phyloP scores from a whole-genome alignment of 1,140 invertebrate species.

The Hyposmocoma kahamanoa region DNA sequence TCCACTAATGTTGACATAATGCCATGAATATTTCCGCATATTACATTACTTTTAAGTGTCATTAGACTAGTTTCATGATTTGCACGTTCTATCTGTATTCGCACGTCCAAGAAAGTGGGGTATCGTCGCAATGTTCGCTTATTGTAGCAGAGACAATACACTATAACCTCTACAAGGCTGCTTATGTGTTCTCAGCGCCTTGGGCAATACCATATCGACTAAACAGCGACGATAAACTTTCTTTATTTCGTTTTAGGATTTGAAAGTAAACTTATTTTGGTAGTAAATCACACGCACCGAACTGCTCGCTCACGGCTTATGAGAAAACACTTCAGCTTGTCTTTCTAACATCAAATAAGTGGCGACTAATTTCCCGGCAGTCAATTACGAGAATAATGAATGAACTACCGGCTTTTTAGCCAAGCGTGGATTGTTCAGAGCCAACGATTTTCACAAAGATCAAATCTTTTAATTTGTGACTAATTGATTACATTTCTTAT shows the following conservation, averaged over 20 bases:
- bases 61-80: neutral
- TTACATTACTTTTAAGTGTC: neutral
- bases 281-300: no score
- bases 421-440: neutral
- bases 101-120: slow-evolving; percentile 5
- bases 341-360: neutral
- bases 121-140: neutral
- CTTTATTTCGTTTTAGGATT: neutral
- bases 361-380: neutral
- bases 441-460: neutral
- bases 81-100: neutral
- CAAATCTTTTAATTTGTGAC: neutral
- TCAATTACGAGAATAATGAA: neutral
- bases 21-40: slow-evolving; percentile 4
- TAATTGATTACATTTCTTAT: neutral
- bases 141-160: slow-evolving; percentile 1
- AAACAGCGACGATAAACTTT: neutral
- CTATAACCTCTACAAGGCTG: neutral
- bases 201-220: neutral
- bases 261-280: neutral
- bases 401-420: neutral
- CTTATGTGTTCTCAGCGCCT: neutral
- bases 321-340: neutral
- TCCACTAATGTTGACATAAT: no score
- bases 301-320: neutral